Evolutionary conservation across 1,140 invertebrate genomes (phyloP).

Genomic region (Dufourea novaeangliae): DNA sequence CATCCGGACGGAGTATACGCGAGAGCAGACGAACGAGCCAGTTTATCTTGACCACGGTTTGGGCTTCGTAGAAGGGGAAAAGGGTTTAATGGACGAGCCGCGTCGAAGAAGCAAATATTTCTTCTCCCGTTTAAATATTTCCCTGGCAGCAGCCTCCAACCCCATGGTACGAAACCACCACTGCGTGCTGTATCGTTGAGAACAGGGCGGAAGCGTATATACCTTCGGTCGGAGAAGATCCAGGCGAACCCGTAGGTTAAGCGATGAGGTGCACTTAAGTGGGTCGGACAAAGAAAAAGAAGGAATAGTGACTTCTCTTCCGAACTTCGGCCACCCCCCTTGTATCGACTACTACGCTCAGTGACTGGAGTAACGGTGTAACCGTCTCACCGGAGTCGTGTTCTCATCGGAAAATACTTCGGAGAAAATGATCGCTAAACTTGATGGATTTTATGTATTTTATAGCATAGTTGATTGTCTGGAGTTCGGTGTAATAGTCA

Average conservation of each 20-base stretch:
- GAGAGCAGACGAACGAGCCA: conserved; percentile 9
- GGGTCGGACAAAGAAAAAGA: not conserved
- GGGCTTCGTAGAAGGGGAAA: not conserved
- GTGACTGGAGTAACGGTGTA: too few relatives aligned
- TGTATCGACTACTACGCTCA: not conserved
- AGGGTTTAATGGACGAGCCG: conserved; percentile 6
- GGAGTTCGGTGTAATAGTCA: too few relatives aligned
- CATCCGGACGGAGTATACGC: conserved; percentile 14
- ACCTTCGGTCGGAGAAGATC: not conserved
- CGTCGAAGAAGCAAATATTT: conserved; percentile 7
- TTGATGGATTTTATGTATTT: too few relatives aligned
- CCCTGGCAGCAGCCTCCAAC: not conserved
- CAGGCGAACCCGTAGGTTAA: not conserved
- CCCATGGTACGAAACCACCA: too few relatives aligned
- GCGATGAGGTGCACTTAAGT: not conserved
- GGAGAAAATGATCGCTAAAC: too few relatives aligned
- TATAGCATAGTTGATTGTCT: too few relatives aligned
- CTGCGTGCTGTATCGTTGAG: not conserved
- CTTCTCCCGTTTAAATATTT: conserved; percentile 32
- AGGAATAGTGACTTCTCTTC: not conserved
- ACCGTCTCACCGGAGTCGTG: too few relatives aligned
- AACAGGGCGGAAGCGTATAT: not conserved
- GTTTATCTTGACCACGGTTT: conserved; percentile 28
- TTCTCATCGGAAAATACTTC: too few relatives aligned
- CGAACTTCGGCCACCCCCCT: not conserved